Percentiles rank a stretch among this genome's conserved stretches.
phyloP scores from a whole-genome alignment of 2,113 vertebrate genomes.

The Propithecus coquereli region DNA sequence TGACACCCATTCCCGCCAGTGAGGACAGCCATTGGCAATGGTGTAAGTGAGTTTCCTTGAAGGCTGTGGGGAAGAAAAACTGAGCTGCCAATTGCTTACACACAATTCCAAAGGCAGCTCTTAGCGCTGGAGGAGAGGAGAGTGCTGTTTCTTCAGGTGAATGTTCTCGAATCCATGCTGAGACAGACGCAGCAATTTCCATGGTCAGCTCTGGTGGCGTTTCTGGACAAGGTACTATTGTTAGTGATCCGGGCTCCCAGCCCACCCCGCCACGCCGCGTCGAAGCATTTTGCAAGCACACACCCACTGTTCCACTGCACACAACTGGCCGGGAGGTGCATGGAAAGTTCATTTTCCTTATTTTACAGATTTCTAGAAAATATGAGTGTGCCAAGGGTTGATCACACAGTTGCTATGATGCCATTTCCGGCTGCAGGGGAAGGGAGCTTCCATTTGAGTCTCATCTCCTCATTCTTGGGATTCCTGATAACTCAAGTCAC shows the following conservation, averaged over 20 bases:
- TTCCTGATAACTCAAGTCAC: neutral
- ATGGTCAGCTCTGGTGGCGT: neutral
- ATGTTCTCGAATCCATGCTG: neutral
- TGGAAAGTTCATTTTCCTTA: neutral
- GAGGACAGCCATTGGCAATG: neutral
- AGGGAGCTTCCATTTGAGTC: neutral
- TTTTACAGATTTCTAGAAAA: neutral
- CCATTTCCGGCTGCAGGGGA: rapidly evolving
- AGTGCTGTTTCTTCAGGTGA: neutral
- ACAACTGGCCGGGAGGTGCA: neutral
- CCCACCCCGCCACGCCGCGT: neutral
- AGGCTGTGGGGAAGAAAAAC: neutral
- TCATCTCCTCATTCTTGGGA: neutral
- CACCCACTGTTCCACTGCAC: neutral
- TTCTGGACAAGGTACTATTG: neutral
- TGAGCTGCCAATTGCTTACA: neutral
- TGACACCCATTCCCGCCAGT: neutral
- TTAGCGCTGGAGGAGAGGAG: neutral
- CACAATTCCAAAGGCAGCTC: neutral
- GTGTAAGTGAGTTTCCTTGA: neutral
- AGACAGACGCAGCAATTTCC: neutral
- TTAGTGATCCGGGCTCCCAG: neutral
- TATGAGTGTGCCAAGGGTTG: neutral
- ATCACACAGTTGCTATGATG: neutral
- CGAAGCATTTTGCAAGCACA: neutral